Evolutionary conservation across 2,797 vertebrate species (phyloP).

Genomic region (Myotis myotis): DNA sequence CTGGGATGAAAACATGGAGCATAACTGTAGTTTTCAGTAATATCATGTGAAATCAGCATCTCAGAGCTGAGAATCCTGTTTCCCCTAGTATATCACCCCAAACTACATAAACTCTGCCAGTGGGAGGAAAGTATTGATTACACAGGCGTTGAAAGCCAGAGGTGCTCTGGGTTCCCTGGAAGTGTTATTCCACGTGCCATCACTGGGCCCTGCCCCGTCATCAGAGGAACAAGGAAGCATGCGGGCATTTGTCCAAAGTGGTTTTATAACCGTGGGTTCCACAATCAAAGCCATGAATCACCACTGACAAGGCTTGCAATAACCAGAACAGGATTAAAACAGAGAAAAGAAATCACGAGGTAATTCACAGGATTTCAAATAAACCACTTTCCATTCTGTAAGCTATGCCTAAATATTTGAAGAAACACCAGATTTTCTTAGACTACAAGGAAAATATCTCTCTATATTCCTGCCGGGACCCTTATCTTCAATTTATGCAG

Average conservation of each 20-base stretch:
- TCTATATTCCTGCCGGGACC: background rate
- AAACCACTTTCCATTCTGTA: conserved; percentile 53
- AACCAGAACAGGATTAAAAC: conserved; percentile 44
- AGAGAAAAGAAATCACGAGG: conserved; percentile 23
- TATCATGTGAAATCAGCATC: conserved; percentile 68
- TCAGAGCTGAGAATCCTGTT: conserved; percentile 19
- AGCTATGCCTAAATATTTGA: conserved; percentile 22
- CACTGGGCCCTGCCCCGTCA: background rate
- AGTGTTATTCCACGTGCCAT: background rate
- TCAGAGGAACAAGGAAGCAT: conserved; percentile 54
- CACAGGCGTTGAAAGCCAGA: conserved; percentile 28
- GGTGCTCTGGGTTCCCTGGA: conserved; percentile 17
- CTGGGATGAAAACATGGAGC: conserved; percentile 78
- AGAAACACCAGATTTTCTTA: conserved; percentile 27
- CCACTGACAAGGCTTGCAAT: conserved; percentile 32
- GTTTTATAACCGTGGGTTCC: conserved; percentile 63
- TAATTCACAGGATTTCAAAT: conserved; percentile 54
- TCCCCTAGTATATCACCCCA: background rate
- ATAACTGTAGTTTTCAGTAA: conserved; percentile 74
- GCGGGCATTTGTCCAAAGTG: background rate
- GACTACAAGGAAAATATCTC: conserved; percentile 51
- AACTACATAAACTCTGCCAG: conserved; percentile 5
- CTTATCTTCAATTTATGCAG: conserved; percentile 42
- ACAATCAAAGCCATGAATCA: conserved; percentile 71
- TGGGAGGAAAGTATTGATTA: conserved; percentile 23